A percentile compares a stretch with the other conserved stretches of the same genome.
phyloP scores from a whole-genome alignment of 2,888 invertebrate genomes.

The Pseudanteris insignis region DNA sequence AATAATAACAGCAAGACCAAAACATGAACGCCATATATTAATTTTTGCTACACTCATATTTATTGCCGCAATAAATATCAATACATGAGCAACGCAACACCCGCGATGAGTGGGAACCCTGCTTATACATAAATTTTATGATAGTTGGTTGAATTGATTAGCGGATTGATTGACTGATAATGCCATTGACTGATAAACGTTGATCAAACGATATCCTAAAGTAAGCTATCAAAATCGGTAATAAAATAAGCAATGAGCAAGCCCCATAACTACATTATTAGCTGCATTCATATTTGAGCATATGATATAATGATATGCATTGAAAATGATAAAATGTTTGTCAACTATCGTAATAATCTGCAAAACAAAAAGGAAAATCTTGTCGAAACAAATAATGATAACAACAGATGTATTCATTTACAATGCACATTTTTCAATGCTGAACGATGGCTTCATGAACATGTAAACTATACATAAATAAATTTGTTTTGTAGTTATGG shows the following conservation, averaged over 20 bases:
- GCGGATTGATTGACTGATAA: conserved; percentile 26
- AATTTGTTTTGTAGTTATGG: conserved; percentile 40
- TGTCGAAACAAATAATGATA: too few relatives aligned
- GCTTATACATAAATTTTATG: conserved; percentile 47
- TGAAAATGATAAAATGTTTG: too few relatives aligned
- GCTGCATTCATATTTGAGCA: conserved; percentile 33
- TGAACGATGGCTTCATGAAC: conserved; percentile 23
- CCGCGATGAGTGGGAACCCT: conserved; percentile 63
- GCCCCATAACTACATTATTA: conserved; percentile 36
- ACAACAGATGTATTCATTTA: too few relatives aligned
- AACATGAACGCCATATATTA: conserved; percentile 21
- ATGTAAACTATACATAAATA: conserved; percentile 29
- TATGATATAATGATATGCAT: too few relatives aligned
- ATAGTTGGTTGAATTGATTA: conserved; percentile 5
- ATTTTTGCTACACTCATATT: too few relatives aligned
- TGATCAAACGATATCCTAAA: conserved; percentile 25
- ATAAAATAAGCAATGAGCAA: conserved; percentile 39
- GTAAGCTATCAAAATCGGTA: conserved; percentile 30
- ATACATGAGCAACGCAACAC: conserved; percentile 36
- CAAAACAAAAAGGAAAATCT: too few relatives aligned
- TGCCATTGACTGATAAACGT: conserved; percentile 26
- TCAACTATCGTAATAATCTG: too few relatives aligned
- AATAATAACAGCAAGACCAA: conserved; percentile 38
- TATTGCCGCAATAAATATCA: too few relatives aligned
- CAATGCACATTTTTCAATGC: conserved; percentile 12